Conservation (phyloP, 2,797 vertebrate genomes). For the Falco cherrug region DNA sequence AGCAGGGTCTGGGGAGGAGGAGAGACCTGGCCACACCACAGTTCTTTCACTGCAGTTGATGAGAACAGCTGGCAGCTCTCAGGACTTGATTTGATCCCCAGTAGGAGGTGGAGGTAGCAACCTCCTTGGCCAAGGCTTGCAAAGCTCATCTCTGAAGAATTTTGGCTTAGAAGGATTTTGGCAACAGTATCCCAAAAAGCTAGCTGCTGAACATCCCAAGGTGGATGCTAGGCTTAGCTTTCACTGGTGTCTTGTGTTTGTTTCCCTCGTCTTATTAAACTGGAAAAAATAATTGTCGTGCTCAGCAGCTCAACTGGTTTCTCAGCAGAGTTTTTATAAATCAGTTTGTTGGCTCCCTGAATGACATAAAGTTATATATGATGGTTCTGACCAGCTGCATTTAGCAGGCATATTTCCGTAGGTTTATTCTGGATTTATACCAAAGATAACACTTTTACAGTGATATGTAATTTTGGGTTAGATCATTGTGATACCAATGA, state of each 20-base stretch:
- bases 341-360: neutral
- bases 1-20: neutral
- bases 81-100: neutral
- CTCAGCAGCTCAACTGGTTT: neutral
- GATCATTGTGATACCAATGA: fast-evolving
- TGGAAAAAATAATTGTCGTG: neutral
- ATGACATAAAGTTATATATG: neutral
- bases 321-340: neutral
- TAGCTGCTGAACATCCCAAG: neutral
- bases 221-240: neutral
- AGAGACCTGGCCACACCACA: neutral
- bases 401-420: neutral
- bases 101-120: neutral
- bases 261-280: neutral
- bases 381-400: neutral
- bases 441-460: neutral
- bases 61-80: neutral
- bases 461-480: neutral
- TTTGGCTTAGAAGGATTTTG: neutral
- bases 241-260: neutral
- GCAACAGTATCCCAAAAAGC: neutral
- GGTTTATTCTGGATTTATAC: neutral
- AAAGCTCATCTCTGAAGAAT: neutral
- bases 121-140: neutral
- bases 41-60: neutral